Evolutionary conservation across 2,113 vertebrate genomes (phyloP), one percentile per base, ranked within the genome.

Genomic region (Syngnathus scovelli): DNA sequence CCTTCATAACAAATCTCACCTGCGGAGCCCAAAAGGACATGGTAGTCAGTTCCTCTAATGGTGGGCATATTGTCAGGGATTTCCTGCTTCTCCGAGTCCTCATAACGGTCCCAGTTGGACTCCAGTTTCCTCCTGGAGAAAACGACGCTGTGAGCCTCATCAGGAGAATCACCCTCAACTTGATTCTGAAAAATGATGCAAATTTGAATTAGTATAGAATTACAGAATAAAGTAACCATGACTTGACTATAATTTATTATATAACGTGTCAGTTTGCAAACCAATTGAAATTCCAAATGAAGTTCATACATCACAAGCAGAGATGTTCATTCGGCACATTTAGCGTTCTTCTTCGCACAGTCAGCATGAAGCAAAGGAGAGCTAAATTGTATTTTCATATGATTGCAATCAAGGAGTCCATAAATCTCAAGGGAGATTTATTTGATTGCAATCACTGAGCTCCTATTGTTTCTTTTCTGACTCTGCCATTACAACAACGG

Each of bases 81-180:
- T 54, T 85, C 83, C 61, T 86, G 83, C 81, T 80, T 91, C 78
- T 96, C 95, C 0, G 87, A 74, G 66, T 89, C 93, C 68, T 93
- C 68, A 49, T 97, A 98, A 59, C 95, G 94, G 77, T 92, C 92
- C 95, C 94, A 96, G 82, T 97, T 98, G 54, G 95, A 94, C 78
- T 92, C 74, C 36, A 98, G 85, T 72, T 95, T 96, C 84, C 95
- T 94, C 88, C 89, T 93, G 76, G 94, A 93, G 82, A 93, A 96
- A 67, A 86, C 83, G 46, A 74, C 79, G 48, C 86, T 83, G 43
- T 87, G 89, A 64, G 91, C 91, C 66, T 90, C 91, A 46, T 8
- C 82, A 46, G 85, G 82, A 58, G 87, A 72, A 10, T 41, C n/a
- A 58, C 81, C 89, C 21, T 75, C 91, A 70, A 91, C 82, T 52